Conservation (phyloP, 2,888 invertebrate species). For the Argyra leucocephala region DNA sequence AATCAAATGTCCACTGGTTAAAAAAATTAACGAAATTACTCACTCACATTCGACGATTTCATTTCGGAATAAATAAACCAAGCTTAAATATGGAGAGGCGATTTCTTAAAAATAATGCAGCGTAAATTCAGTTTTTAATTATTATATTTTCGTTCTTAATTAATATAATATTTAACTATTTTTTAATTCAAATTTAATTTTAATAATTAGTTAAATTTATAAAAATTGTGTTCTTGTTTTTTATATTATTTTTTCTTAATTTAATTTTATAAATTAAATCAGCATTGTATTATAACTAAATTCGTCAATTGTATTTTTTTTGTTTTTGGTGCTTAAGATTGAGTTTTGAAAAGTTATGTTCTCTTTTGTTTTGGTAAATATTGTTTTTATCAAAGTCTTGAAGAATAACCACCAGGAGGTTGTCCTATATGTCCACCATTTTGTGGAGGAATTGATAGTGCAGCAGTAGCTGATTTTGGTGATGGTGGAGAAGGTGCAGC, state of each 20-base stretch:
- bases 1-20: no score
- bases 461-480: constrained; percentile 19
- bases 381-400: constrained; percentile 37
- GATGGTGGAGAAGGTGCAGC: constrained; percentile 16
- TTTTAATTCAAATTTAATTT: not conserved
- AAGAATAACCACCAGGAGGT: constrained; percentile 58
- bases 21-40: no score
- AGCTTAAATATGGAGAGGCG: no score
- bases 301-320: not conserved
- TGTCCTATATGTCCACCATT: constrained; percentile 47
- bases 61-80: no score
- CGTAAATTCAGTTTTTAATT: not conserved
- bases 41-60: no score
- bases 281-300: not conserved
- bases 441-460: not conserved
- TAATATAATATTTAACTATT: not conserved
- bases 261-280: not conserved
- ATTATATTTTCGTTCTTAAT: not conserved
- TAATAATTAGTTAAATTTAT: not conserved
- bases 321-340: constrained; percentile 1
- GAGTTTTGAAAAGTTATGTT: not conserved
- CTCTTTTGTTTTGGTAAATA: not conserved
- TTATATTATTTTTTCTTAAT: not conserved
- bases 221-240: not conserved
- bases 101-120: not conserved